A percentile compares a stretch with the other conserved stretches of the same genome.
Conservation (phyloP, 2,113 vertebrate genomes). For the Eurystomus gularis region DNA sequence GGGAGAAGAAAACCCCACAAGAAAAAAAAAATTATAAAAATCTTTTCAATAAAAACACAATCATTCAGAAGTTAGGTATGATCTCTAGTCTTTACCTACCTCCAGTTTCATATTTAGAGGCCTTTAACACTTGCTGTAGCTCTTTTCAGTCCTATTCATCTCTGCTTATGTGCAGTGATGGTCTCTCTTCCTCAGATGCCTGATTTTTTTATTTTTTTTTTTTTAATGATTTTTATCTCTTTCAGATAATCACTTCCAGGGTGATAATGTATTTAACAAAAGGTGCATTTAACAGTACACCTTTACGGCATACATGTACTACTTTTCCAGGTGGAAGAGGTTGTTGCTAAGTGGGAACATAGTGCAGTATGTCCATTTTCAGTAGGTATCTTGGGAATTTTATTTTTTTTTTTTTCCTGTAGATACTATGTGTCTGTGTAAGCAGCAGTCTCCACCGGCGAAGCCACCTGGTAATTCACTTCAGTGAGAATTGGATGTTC, state of each 20-base stretch:
- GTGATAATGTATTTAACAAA: not conserved
- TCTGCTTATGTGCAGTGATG: not conserved
- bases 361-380: not conserved
- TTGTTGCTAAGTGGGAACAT: not conserved
- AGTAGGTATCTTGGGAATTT: not conserved
- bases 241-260: constrained; percentile 8
- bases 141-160: not conserved
- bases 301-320: not conserved
- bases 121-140: not conserved
- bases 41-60: not conserved
- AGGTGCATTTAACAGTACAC: not conserved
- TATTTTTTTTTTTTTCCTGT: not conserved
- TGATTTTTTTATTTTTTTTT: not conserved
- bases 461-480: not conserved
- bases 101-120: not conserved
- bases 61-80: not conserved
- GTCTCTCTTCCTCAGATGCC: not conserved
- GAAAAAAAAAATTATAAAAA: not conserved
- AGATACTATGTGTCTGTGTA: not conserved
- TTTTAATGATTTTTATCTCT: not conserved
- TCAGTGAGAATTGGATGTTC: not conserved
- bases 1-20: not conserved
- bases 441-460: not conserved
- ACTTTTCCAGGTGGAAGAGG: not conserved
- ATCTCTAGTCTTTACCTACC: not conserved